Conservation (phyloP, 2,888 invertebrate species). For the Heteromyza rotundicornis region DNA sequence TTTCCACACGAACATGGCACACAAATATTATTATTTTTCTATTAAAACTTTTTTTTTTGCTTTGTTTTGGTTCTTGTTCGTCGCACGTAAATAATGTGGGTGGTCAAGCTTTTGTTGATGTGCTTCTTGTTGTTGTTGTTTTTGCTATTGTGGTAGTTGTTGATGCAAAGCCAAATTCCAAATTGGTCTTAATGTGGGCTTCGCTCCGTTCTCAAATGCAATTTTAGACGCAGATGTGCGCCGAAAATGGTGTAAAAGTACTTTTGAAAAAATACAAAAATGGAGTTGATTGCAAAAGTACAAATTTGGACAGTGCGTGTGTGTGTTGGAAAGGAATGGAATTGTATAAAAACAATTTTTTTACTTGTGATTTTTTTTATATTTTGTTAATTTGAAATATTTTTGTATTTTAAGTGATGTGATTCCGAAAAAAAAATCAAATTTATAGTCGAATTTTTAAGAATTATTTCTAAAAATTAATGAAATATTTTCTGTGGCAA, state of each 20-base stretch:
- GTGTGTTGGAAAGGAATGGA: background rate
- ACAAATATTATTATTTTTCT: background rate
- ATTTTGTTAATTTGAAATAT: no score
- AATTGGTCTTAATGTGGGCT: background rate
- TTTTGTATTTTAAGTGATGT: no score
- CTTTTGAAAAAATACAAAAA: background rate
- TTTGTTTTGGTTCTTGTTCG: conserved; percentile 2
- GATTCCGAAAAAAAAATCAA: no score
- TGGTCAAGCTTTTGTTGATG: background rate
- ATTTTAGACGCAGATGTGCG: background rate
- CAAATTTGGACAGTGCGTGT: background rate
- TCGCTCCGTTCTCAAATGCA: background rate
- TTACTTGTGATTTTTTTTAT: no score
- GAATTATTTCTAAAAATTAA: no score
- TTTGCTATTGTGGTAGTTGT: background rate
- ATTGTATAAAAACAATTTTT: no score
- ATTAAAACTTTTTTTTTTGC: background rate
- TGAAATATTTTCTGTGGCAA: no score
- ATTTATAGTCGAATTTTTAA: no score
- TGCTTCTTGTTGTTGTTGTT: background rate
- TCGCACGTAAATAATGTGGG: background rate
- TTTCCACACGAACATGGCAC: background rate
- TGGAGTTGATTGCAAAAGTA: background rate
- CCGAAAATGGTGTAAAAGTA: background rate
- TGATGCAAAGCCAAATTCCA: background rate